phyloP scores from a whole-genome alignment of 2,797 vertebrate genomes.

The Argentina silus region DNA sequence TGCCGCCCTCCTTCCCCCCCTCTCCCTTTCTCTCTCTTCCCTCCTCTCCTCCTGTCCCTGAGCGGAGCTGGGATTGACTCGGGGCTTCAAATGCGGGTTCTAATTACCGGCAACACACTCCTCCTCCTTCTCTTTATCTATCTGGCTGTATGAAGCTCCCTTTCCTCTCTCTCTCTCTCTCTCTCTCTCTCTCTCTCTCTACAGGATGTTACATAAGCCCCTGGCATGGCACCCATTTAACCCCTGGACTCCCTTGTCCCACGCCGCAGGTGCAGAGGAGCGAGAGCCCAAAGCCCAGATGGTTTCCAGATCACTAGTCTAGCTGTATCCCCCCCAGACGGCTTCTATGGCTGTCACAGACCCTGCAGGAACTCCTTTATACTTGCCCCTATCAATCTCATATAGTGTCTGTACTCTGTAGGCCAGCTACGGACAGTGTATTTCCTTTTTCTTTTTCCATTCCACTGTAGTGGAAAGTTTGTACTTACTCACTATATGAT shows the following conservation, averaged over 20 bases:
- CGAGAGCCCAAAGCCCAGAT: not conserved
- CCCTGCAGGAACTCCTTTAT: not conserved
- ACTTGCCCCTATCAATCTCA: not conserved
- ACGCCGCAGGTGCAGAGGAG: conserved; percentile 14
- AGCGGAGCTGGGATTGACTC: conserved; percentile 5
- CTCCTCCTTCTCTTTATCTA: not conserved
- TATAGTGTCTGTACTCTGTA: not conserved
- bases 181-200: not conserved
- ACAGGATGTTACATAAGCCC: conserved; percentile 14
- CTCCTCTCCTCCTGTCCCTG: not conserved
- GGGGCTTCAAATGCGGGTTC: conserved; percentile 6
- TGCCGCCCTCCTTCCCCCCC: not conserved
- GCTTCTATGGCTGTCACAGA: not conserved
- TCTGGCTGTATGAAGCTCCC: not conserved
- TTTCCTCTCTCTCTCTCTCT: conserved; percentile 3
- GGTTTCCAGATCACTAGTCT: conserved; percentile 5
- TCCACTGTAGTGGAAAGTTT: too few relatives aligned
- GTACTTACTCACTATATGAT: too few relatives aligned
- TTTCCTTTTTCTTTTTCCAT: too few relatives aligned
- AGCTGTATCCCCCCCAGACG: not conserved
- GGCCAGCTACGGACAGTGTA: not conserved
- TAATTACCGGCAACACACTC: conserved; percentile 7
- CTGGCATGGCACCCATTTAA: not conserved
- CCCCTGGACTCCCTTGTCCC: not conserved
- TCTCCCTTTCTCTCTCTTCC: not conserved